Base-by-base conservation (phyloP, 1,140 invertebrate genomes). In the Drosophila pachea region DNA sequence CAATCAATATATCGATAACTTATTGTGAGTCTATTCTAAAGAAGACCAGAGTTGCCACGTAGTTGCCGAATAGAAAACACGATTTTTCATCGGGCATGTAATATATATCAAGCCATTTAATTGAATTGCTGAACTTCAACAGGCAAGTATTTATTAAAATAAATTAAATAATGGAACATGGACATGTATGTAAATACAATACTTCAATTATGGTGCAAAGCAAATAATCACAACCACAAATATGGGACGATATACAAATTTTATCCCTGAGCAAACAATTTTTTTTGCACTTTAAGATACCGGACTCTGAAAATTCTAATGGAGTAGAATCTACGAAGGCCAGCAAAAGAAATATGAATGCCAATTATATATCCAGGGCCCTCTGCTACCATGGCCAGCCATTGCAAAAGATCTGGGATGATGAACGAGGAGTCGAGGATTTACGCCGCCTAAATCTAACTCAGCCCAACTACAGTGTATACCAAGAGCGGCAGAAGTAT, bases 371-470 rank as follows among this genome's bases (percentile, higher is more conserved):
- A 79, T 90, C 92, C 76, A 92, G 94, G 82, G 91, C 93, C 52
- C 91, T 96, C 68, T 94, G 95, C 90, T 96, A 94, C 87, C 95
- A 96, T 91, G 95, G 95, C 1, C 94, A 95, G 78, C 95, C 95
- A 76, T 90, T 96, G 72, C 94, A 95, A 89, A 96, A 95, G 90
- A 92, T 95, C 68, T 96, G 95, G 95, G 95, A 96, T 81, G 91
- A 92, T 22, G 94, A 96, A 79, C 91, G 93, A 77, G 94, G 95
- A 64, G 93, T 95, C 78, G 92, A 93, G 54, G 94, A 95, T 78
- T 88, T 95, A 49, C 70, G 91, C 2, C 92, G 92, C 78, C 90
- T 94, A 69, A 93, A 93, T 76, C 91, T 95, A 36, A 78, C 93
- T 66, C 92, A 93, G 71, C 90, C 91, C 11, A 94, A 93, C 89